A percentile compares a stretch with the other conserved stretches of the same genome.
Conservation (phyloP, 2,888 invertebrate genomes). For the Melanargia galathea region DNA sequence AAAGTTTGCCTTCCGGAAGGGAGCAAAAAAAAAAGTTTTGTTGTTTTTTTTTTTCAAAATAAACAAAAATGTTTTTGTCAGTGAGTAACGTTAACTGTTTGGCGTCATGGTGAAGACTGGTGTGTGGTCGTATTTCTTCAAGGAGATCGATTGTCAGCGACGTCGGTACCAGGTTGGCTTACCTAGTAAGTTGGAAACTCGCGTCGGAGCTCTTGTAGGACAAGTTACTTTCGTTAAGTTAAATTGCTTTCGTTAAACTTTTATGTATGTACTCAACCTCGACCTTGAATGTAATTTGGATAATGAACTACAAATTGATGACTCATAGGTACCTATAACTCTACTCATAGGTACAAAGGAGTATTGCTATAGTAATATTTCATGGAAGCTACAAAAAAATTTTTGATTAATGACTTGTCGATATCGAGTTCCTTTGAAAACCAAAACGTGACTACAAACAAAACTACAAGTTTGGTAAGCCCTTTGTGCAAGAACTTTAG, state of each 20-base stretch:
- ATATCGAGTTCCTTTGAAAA: not conserved
- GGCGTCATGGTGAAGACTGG: slow-evolving; percentile 64
- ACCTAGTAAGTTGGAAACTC: no score
- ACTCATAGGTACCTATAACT: no score
- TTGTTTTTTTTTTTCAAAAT: slow-evolving; percentile 21
- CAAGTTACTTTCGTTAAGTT: no score
- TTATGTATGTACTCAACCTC: slow-evolving; percentile 57
- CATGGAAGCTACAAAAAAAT: not conserved
- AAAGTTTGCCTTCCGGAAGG: not conserved
- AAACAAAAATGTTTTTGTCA: slow-evolving; percentile 21
- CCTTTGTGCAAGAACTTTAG: not conserved
- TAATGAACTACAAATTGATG: slow-evolving; percentile 31
- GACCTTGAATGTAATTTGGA: slow-evolving; percentile 52
- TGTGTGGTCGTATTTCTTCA: slow-evolving; percentile 54
- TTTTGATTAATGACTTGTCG: slow-evolving; percentile 1
- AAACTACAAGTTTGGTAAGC: not conserved
- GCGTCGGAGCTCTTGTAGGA: slow-evolving; percentile 63
- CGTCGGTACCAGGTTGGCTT: slow-evolving; percentile 62
- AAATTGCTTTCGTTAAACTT: slow-evolving; percentile 63
- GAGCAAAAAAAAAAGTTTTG: not conserved
- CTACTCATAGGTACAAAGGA: not conserved
- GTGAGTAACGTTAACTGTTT: slow-evolving; percentile 56
- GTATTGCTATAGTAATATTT: not conserved
- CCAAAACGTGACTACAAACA: not conserved
- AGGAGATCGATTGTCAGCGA: slow-evolving; percentile 73